phyloP scores from a whole-genome alignment of 2,888 invertebrate species.

The Pecten maximus region DNA sequence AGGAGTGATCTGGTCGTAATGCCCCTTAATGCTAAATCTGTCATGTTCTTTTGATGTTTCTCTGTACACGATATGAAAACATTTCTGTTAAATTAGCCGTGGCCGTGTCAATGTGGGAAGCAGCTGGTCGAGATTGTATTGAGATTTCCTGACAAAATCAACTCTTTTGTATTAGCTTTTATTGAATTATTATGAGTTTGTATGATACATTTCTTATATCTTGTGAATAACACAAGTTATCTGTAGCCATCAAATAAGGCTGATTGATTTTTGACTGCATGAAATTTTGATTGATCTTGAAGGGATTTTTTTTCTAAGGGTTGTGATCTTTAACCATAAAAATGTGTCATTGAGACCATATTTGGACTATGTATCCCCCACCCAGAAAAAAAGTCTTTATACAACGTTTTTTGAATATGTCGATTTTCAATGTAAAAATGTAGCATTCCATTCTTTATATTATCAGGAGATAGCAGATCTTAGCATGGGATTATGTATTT shows the following conservation, averaged over 20 bases:
- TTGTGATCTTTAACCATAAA: too few species aligned
- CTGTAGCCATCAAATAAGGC: neutral
- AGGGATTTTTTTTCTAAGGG: neutral
- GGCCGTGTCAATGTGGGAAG: neutral
- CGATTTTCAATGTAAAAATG: too few species aligned
- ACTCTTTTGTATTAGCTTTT: neutral
- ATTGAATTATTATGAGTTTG: neutral
- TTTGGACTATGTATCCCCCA: too few species aligned
- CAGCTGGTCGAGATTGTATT: neutral
- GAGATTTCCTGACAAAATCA: constrained; percentile 27
- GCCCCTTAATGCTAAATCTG: constrained; percentile 4
- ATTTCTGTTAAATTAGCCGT: constrained; percentile 31
- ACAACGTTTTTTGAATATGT: too few species aligned
- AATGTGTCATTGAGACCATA: too few species aligned
- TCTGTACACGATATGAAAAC: neutral
- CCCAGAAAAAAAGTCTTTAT: too few species aligned
- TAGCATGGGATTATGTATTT: too few species aligned
- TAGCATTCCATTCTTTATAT: too few species aligned
- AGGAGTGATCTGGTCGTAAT: neutral
- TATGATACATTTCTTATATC: neutral
- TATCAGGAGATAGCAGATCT: too few species aligned
- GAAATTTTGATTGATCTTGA: neutral
- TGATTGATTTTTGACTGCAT: neutral
- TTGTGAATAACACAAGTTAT: neutral
- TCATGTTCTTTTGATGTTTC: neutral